Evolutionary conservation across 2,888 invertebrate species (phyloP).

Genomic region (Suillia variegata): DNA sequence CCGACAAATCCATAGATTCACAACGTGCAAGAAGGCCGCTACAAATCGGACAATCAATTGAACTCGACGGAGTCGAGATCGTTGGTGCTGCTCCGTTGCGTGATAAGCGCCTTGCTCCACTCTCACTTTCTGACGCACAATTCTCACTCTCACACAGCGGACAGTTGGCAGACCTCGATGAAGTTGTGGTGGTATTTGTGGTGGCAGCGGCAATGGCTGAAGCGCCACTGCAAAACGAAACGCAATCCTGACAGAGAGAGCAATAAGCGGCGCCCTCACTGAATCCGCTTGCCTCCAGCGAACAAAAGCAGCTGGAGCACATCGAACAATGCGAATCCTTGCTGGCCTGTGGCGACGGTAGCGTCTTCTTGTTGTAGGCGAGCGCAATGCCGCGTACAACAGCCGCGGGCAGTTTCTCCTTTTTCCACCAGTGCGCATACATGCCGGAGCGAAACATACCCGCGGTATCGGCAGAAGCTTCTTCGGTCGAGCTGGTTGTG

Average conservation of each 20-base stretch:
- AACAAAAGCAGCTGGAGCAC: slow-evolving; percentile 51
- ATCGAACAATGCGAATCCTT: slow-evolving; percentile 53
- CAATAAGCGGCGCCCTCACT: slow-evolving; percentile 53
- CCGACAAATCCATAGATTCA: slow-evolving; percentile 27
- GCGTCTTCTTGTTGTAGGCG: slow-evolving; percentile 64
- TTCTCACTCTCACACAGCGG: slow-evolving; percentile 43
- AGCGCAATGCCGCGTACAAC: slow-evolving; percentile 64
- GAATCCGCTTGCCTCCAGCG: slow-evolving; percentile 46
- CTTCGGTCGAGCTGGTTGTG: slow-evolving; percentile 36
- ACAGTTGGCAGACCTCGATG: slow-evolving; percentile 44
- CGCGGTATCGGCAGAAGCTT: slow-evolving; percentile 26
- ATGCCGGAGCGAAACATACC: slow-evolving; percentile 77
- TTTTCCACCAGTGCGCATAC: slow-evolving; percentile 93
- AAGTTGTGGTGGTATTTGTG: slow-evolving; percentile 45
- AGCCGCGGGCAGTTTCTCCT: slow-evolving; percentile 78
- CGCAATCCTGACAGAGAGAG: slow-evolving; percentile 52
- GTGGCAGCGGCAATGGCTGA: slow-evolving; percentile 37
- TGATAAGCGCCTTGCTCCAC: neutral
- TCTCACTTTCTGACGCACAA: neutral
- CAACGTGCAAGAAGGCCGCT: slow-evolving; percentile 29
- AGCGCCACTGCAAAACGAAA: slow-evolving; percentile 32
- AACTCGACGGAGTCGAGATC: slow-evolving; percentile 23
- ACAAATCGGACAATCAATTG: slow-evolving; percentile 51
- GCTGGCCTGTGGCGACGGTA: slow-evolving; percentile 60
- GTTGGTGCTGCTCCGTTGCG: neutral